These are phyloP conservation scores for Melanotaenia duboulayi DNA, from an alignment of 2,113 vertebrate genomes.

Conservation along the genomic window DNA sequence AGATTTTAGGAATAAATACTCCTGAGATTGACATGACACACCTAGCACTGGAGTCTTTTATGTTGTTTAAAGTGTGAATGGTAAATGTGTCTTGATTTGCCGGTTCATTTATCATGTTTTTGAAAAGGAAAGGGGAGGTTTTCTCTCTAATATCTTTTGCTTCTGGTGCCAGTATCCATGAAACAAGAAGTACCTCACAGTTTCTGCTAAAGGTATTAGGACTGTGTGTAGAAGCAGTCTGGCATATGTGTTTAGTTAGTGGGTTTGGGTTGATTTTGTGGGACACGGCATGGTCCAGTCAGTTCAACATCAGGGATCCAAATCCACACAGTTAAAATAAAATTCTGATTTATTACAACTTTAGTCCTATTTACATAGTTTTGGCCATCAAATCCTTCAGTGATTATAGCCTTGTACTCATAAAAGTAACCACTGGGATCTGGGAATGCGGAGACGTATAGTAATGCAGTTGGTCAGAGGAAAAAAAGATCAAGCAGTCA, in stretches of 20 bases:
- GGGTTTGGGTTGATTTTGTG: constrained; percentile 40
- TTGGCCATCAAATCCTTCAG: constrained; percentile 10
- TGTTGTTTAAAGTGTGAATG: constrained; percentile 47
- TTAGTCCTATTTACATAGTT: constrained; percentile 45
- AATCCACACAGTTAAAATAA: constrained; percentile 50
- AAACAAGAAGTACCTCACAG: constrained; percentile 1
- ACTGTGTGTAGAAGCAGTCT: constrained; percentile 14
- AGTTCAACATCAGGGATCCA: constrained; percentile 46
- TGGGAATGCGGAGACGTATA: constrained; percentile 3
- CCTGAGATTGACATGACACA: constrained; percentile 36
- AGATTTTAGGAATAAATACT: constrained; percentile 25
- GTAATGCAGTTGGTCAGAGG: background rate
- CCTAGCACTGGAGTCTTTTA: constrained; percentile 21
- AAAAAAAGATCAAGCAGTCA: no score
- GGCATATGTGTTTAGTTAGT: constrained; percentile 68
- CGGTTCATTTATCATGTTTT: background rate
- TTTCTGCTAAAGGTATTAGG: constrained; percentile 43
- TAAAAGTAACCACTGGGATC: constrained; percentile 7
- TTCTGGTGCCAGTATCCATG: constrained; percentile 25
- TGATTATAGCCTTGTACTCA: constrained; percentile 24
- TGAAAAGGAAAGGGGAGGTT: constrained; percentile 3
- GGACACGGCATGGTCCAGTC: constrained; percentile 42
- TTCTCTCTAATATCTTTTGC: constrained; percentile 10
- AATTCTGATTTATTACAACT: constrained; percentile 48
- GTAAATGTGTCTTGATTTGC: constrained; percentile 1